Conservation (phyloP, 1,140 invertebrate genomes). For the roundworm (Caenorhabditis elegans) region WBcel235 BX284602.5:6994501-6995000, state of each 20-base stretch:
- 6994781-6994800: background rate
- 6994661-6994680: too few relatives aligned
- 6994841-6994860: background rate
- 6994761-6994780: slow-evolving; percentile 3
- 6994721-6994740: background rate
- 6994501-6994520: too few relatives aligned
- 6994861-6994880: background rate
- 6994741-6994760: slow-evolving; percentile 13
- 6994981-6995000: slow-evolving; percentile 2
- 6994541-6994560: too few relatives aligned
- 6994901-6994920: background rate
- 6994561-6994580: too few relatives aligned
- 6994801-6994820: background rate
- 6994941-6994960: background rate
- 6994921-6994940: slow-evolving; percentile 31
- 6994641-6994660: too few relatives aligned
- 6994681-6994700: background rate
- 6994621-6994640: too few relatives aligned
- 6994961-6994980: background rate
- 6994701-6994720: background rate
- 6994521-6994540: too few relatives aligned
- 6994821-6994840: background rate
- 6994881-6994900: slow-evolving; percentile 16
- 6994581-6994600: too few relatives aligned
- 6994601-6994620: too few relatives aligned